Evolutionary conservation across 2,888 invertebrate genomes (phyloP).

Genomic region (Ecdyonurus torrentis): DNA sequence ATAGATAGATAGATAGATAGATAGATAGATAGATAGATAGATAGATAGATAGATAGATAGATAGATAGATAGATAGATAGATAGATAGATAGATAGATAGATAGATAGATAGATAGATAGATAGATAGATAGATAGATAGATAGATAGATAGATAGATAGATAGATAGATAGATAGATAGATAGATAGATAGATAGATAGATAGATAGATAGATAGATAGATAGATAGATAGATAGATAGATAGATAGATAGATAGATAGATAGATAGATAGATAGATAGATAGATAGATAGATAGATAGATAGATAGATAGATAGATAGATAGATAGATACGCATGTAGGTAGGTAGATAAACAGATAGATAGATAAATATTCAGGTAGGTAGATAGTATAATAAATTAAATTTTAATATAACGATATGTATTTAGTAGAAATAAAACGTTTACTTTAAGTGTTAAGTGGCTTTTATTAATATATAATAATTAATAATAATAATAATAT

Average conservation of each 20-base stretch:
- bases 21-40: too few species aligned
- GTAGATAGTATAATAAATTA: background rate
- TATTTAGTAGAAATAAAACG: too few species aligned
- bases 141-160: background rate
- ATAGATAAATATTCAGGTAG: background rate
- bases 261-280: background rate
- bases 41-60: too few species aligned
- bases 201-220: background rate
- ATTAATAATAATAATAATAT: too few species aligned
- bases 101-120: background rate
- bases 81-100: background rate
- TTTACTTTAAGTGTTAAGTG: too few species aligned
- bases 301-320: background rate
- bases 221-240: background rate
- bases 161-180: background rate
- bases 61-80: too few species aligned
- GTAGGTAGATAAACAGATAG: background rate
- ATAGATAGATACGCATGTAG: background rate
- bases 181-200: background rate
- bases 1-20: too few species aligned
- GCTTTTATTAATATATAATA: too few species aligned
- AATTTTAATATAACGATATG: too few species aligned
- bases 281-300: background rate
- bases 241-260: background rate
- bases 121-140: background rate